Percentiles rank a stretch among this genome's conserved stretches.
phyloP scores from a whole-genome alignment of 2,797 vertebrate genomes.

The Scarus forsteni region DNA sequence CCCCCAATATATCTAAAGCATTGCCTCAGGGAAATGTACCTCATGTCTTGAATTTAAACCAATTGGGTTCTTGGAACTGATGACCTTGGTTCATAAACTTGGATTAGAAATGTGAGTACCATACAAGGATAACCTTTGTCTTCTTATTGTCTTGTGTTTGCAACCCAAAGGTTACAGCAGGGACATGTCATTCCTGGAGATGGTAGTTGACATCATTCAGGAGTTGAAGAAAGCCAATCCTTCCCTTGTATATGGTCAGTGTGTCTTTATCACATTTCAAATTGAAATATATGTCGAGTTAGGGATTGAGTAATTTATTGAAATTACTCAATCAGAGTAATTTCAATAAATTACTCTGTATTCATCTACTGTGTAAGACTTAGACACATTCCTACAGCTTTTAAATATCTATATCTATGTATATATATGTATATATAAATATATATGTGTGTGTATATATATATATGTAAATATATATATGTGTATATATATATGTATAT shows the following conservation, averaged over 20 bases:
- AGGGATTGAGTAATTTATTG: too few species aligned
- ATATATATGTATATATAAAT: too few species aligned
- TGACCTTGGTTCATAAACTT: not conserved
- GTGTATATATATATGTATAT: too few species aligned
- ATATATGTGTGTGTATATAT: too few species aligned
- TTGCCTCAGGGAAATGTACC: not conserved
- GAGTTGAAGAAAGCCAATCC: slow-evolving; percentile 92
- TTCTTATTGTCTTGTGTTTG: not conserved
- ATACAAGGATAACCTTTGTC: too few species aligned
- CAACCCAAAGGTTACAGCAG: slow-evolving; percentile 89
- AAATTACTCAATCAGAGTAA: too few species aligned
- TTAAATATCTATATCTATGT: too few species aligned
- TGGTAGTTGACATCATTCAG: slow-evolving; percentile 93
- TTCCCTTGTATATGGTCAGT: slow-evolving; percentile 92
- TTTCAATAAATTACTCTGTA: too few species aligned
- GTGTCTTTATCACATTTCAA: not conserved
- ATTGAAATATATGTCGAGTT: not conserved
- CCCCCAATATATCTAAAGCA: not conserved
- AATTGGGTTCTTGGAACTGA: not conserved
- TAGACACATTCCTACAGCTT: too few species aligned
- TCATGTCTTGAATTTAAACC: not conserved
- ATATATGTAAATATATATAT: too few species aligned
- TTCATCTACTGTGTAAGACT: too few species aligned
- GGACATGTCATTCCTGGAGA: slow-evolving; percentile 93
- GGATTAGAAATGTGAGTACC: not conserved